Conservation (phyloP, 2,888 invertebrate genomes). For the Spialia ferax region DNA sequence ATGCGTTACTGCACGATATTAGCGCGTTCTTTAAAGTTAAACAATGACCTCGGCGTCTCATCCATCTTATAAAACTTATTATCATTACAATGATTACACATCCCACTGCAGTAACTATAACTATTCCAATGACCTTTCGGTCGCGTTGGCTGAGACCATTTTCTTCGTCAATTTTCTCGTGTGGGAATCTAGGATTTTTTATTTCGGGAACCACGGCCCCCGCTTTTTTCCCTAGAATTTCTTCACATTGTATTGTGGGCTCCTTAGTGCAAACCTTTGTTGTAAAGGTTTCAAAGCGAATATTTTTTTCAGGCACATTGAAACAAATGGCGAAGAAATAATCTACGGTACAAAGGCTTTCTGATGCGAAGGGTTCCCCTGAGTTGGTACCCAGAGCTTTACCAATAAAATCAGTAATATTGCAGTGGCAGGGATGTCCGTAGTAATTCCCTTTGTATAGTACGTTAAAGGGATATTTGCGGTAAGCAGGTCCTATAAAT, state of each 20-base stretch:
- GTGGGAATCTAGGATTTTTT: slow-evolving; percentile 79
- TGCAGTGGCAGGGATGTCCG: slow-evolving; percentile 88
- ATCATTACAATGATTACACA: slow-evolving; percentile 84
- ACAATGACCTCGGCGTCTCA: slow-evolving; percentile 86
- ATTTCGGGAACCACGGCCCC: slow-evolving; percentile 63
- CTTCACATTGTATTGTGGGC: slow-evolving; percentile 85
- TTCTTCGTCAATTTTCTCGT: slow-evolving; percentile 60
- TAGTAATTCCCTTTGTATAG: slow-evolving; percentile 88
- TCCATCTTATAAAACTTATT: slow-evolving; percentile 85
- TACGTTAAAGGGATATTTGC: slow-evolving; percentile 69
- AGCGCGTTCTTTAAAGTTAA: slow-evolving; percentile 71
- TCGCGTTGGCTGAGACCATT: slow-evolving; percentile 62
- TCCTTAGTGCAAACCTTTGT: slow-evolving; percentile 85
- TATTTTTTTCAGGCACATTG: slow-evolving; percentile 88
- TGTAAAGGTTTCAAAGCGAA: slow-evolving; percentile 88
- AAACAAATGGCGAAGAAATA: slow-evolving; percentile 88
- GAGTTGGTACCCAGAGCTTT: slow-evolving; percentile 72
- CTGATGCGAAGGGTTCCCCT: slow-evolving; percentile 71
- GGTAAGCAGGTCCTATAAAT: slow-evolving; percentile 85
- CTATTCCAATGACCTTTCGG: slow-evolving; percentile 77
- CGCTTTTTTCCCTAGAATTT: slow-evolving; percentile 70
- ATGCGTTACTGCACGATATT: slow-evolving; percentile 66
- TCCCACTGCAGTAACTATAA: slow-evolving; percentile 83
- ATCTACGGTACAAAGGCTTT: slow-evolving; percentile 89
- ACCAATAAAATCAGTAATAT: slow-evolving; percentile 86